A percentile compares a stretch with the other conserved stretches of the same genome.
Evolutionary conservation across 2,888 invertebrate genomes (phyloP).

Genomic region (Eurytoma californica): DNA sequence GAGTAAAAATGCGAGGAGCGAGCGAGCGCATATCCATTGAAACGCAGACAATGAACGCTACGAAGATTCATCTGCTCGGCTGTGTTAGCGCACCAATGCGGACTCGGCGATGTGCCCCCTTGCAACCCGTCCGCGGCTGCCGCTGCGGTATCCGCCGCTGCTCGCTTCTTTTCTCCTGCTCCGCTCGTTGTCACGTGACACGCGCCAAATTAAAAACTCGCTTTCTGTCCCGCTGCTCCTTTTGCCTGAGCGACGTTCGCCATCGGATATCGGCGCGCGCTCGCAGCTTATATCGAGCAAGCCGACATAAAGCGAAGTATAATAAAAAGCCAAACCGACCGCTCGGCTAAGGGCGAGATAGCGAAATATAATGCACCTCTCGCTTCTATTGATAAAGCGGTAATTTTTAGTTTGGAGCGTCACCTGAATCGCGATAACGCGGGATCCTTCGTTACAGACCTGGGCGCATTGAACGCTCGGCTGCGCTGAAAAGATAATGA

Average conservation of each 20-base stretch:
- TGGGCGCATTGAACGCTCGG: slow-evolving; percentile 23
- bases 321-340: not conserved
- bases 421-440: slow-evolving; percentile 29
- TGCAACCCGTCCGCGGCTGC: slow-evolving; percentile 38
- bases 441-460: too few relatives aligned
- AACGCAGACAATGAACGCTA: slow-evolving; percentile 70
- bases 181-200: slow-evolving; percentile 60
- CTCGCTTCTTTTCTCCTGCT: slow-evolving; percentile 2
- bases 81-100: slow-evolving; percentile 61
- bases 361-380: slow-evolving; percentile 42
- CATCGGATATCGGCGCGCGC: slow-evolving; percentile 47
- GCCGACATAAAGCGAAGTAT: slow-evolving; percentile 20
- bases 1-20: slow-evolving; percentile 62
- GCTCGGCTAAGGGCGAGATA: slow-evolving; percentile 10
- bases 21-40: slow-evolving; percentile 68
- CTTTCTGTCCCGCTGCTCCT: slow-evolving; percentile 67
- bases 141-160: slow-evolving; percentile 17
- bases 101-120: slow-evolving; percentile 59
- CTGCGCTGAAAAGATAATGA: slow-evolving; percentile 44
- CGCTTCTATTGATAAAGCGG: slow-evolving; percentile 42
- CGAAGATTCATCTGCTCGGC: slow-evolving; percentile 69
- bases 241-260: slow-evolving; percentile 56
- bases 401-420: slow-evolving; percentile 40
- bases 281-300: slow-evolving; percentile 45
- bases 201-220: slow-evolving; percentile 74